phyloP scores from a whole-genome alignment of 2,888 invertebrate genomes.

The Phalera bucephala region DNA sequence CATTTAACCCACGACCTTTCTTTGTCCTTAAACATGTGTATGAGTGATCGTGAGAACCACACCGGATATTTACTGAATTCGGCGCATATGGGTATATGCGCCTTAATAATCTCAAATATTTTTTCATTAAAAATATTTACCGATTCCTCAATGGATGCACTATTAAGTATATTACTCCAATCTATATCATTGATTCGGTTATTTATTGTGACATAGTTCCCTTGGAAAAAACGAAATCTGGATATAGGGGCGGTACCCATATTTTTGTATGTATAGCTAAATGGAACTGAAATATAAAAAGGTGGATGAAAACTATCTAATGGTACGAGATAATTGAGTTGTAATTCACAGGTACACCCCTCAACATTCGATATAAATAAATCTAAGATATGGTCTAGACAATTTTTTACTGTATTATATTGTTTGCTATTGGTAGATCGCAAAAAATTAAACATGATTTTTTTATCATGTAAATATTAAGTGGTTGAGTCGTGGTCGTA shows the following conservation, averaged over 20 bases:
- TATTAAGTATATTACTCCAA: not conserved
- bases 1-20: conserved; percentile 6
- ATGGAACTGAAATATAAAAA: not conserved
- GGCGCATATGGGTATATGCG: not conserved
- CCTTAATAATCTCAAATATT: not conserved
- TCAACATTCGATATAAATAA: not conserved
- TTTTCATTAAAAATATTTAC: not conserved
- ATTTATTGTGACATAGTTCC: conserved; percentile 1
- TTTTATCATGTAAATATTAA: not conserved
- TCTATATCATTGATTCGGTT: not conserved
- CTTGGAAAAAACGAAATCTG: conserved; percentile 2
- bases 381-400: conserved; percentile 1
- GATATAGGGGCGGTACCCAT: not conserved
- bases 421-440: not conserved
- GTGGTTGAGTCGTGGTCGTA: not conserved
- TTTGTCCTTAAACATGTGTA: conserved; percentile 4
- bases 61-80: conserved; percentile 2
- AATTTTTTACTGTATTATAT: conserved; percentile 3
- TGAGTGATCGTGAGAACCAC: conserved; percentile 5
- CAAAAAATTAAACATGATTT: not conserved
- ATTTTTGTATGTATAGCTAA: not conserved
- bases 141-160: not conserved
- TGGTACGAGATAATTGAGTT: not conserved
- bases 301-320: not conserved
- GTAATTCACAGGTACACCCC: not conserved